Conservation (phyloP, 2,797 vertebrate species). For the Discoglossus pictus region DNA sequence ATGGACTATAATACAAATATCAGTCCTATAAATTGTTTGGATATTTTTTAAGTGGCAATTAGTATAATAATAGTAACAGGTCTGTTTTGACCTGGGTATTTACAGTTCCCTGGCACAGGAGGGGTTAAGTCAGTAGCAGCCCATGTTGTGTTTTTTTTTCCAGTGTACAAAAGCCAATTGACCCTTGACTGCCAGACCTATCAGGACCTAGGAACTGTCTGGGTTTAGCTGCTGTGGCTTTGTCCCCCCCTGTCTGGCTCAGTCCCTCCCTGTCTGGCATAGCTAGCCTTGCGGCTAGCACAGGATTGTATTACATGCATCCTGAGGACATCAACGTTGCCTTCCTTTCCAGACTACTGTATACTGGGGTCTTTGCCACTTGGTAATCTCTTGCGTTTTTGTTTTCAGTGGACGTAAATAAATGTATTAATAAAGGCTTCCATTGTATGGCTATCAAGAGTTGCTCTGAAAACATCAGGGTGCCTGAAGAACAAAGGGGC, state of each 20-base stretch:
- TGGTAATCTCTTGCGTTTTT: no score
- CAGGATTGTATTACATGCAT: slow-evolving; percentile 69
- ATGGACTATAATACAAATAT: no score
- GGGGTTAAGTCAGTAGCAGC: slow-evolving; percentile 13
- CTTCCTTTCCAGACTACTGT: background rate
- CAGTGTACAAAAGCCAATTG: slow-evolving; percentile 82
- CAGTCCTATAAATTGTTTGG: no score
- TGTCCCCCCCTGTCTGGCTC: slow-evolving; percentile 90
- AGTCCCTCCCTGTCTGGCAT: slow-evolving; percentile 83
- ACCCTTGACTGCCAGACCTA: slow-evolving; percentile 78
- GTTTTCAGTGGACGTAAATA: no score
- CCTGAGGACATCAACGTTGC: slow-evolving; percentile 54
- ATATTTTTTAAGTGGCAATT: no score
- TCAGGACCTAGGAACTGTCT: slow-evolving; percentile 86
- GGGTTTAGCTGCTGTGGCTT: slow-evolving; percentile 82
- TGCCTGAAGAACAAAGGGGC: slow-evolving; percentile 50
- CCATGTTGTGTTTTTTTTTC: slow-evolving; percentile 12
- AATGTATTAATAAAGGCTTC: slow-evolving; percentile 48
- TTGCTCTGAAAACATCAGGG: slow-evolving; percentile 55
- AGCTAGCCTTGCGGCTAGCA: slow-evolving; percentile 66
- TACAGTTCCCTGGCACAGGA: no score
- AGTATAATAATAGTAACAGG: no score
- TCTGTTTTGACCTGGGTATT: no score
- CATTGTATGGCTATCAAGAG: slow-evolving; percentile 26
- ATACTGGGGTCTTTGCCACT: slow-evolving; percentile 53